These are phyloP conservation scores for Drosophila tsacasi DNA, from an alignment of 1,140 invertebrate species.

Conservation along the genomic window DNA sequence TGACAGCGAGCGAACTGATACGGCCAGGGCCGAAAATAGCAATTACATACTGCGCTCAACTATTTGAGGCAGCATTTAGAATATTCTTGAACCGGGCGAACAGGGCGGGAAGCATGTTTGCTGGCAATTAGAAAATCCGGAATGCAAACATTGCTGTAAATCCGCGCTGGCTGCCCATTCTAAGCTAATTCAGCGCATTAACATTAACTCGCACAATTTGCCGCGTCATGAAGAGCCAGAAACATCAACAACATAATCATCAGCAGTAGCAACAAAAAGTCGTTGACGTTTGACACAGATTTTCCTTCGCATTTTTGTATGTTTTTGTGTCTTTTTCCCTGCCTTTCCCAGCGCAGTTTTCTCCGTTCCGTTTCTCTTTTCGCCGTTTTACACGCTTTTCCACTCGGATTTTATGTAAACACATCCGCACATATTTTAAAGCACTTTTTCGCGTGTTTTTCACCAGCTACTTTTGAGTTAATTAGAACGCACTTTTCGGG, in stretches of 20 bases:
- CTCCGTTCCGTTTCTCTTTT: conserved; percentile 50
- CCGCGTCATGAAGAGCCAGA: conserved; percentile 54
- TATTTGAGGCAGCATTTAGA: conserved; percentile 20
- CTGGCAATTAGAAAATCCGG: conserved; percentile 56
- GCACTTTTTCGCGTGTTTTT: conserved; percentile 64
- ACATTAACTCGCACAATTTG: conserved; percentile 78
- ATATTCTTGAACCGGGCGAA: background rate
- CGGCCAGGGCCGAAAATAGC: conserved; percentile 60
- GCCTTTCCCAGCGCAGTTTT: conserved; percentile 66
- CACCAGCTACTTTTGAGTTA: conserved; percentile 48
- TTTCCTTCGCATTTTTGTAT: conserved; percentile 34
- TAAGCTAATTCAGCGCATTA: conserved; percentile 79
- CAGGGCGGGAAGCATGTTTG: conserved; percentile 32
- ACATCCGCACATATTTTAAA: conserved; percentile 60
- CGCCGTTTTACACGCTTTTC: conserved; percentile 67
- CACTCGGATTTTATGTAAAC: conserved; percentile 69
- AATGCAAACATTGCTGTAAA: conserved; percentile 39
- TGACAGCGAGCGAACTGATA: conserved; percentile 48
- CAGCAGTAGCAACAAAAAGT: conserved; percentile 44
- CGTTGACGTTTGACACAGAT: conserved; percentile 77
- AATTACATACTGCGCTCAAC: conserved; percentile 56
- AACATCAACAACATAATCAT: conserved; percentile 38
- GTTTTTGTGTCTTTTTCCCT: conserved; percentile 49
- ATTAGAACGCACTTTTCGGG: conserved; percentile 64
- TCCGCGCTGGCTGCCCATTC: conserved; percentile 54